These are phyloP conservation scores for Meloidogyne floridensis DNA, from an alignment of 1,140 invertebrate species.

Conservation along the genomic window DNA sequence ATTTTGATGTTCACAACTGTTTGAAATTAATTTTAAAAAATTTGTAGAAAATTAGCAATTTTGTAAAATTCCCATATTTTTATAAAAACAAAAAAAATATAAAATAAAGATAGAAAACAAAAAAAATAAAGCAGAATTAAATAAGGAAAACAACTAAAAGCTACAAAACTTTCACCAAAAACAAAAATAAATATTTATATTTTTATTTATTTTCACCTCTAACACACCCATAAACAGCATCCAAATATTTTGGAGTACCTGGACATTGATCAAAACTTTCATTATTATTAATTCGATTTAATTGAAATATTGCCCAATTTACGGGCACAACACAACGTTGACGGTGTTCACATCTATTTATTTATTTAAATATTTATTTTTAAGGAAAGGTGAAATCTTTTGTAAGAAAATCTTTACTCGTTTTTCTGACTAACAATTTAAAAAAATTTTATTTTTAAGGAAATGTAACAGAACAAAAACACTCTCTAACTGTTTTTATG, in stretches of 20 bases:
- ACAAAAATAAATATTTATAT: neutral
- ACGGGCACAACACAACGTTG: slow-evolving; percentile 28
- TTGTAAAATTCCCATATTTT: too few species aligned
- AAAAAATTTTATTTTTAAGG: too few species aligned
- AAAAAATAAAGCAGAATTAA: too few species aligned
- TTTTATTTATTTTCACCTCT: slow-evolving; percentile 12
- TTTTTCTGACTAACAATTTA: too few species aligned
- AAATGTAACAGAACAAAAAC: too few species aligned
- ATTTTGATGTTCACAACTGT: slow-evolving; percentile 22
- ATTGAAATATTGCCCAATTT: slow-evolving; percentile 21
- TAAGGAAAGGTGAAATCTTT: too few species aligned
- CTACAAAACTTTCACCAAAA: slow-evolving; percentile 15
- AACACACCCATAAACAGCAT: slow-evolving; percentile 29
- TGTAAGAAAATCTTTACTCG: too few species aligned
- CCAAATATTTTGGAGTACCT: slow-evolving; percentile 35
- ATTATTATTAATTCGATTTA: slow-evolving; percentile 2
- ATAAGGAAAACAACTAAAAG: neutral
- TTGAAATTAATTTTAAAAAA: neutral
- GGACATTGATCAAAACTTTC: slow-evolving; percentile 28
- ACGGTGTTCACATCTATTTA: slow-evolving; percentile 26
- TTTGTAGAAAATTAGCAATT: too few species aligned
- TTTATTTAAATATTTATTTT: too few species aligned
- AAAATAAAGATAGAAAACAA: too few species aligned
- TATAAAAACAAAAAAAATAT: too few species aligned
- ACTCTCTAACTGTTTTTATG: too few species aligned